Conservation (phyloP, 2,113 vertebrate species). For the Rhizomys pruinosus region DNA sequence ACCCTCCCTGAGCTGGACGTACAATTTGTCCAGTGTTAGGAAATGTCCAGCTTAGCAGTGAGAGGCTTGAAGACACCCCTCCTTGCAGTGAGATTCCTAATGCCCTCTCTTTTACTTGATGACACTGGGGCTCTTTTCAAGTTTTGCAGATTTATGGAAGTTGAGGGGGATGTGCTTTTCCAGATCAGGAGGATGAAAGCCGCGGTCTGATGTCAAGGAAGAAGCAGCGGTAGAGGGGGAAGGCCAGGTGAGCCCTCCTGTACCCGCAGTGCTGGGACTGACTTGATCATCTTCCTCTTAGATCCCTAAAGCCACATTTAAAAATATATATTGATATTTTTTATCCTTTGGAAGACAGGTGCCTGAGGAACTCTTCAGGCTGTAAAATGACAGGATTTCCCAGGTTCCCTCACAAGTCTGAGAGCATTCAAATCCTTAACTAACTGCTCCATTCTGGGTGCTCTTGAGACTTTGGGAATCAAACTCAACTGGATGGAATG, state of each 20-base stretch:
- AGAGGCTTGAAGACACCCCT: conserved; percentile 71
- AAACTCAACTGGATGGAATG: background rate
- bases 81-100: conserved; percentile 71
- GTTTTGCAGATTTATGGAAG: conserved; percentile 72
- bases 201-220: conserved; percentile 18
- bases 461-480: background rate
- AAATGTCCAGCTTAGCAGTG: conserved; percentile 70
- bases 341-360: conserved; percentile 32
- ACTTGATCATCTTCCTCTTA: background rate
- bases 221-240: background rate
- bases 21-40: conserved; percentile 78
- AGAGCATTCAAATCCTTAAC: conserved; percentile 34
- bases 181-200: conserved; percentile 59
- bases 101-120: conserved; percentile 61
- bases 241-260: conserved; percentile 60
- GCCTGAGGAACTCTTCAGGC: background rate
- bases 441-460: background rate
- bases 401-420: background rate
- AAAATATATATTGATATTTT: background rate
- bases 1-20: conserved; percentile 76
- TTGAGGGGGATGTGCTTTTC: conserved; percentile 67
- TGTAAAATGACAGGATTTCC: background rate
- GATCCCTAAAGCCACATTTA: background rate
- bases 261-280: background rate
- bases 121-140: conserved; percentile 67